Conservation (phyloP, 2,113 vertebrate species). For the Eptesicus fuscus region DNA sequence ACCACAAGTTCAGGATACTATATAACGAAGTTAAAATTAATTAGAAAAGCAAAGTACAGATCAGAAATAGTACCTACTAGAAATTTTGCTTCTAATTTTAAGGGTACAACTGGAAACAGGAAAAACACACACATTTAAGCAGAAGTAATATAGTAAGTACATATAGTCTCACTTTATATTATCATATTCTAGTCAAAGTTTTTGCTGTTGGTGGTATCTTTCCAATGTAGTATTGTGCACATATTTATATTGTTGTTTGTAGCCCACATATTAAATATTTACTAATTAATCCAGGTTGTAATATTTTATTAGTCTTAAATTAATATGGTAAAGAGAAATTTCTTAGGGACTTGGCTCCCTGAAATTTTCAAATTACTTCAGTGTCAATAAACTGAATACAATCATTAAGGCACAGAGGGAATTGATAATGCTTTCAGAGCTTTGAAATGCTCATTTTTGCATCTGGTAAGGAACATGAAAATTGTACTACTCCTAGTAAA, state of each 20-base stretch:
- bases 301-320: conserved; percentile 17
- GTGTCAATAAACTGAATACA: neutral
- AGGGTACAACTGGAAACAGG: neutral
- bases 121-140: neutral
- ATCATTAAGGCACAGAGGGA: neutral
- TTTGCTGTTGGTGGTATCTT: neutral
- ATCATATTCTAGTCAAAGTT: neutral
- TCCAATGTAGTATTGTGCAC: neutral
- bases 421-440: neutral
- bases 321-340: neutral
- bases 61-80: neutral
- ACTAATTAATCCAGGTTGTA: neutral
- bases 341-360: neutral
- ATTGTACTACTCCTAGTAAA: neutral
- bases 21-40: neutral
- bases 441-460: neutral
- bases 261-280: neutral
- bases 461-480: neutral
- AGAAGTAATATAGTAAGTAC: neutral
- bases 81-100: conserved; percentile 20
- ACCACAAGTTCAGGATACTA: neutral
- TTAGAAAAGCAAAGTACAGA: neutral
- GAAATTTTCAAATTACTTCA: conserved; percentile 27
- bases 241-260: neutral
- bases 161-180: neutral